phyloP scores from a whole-genome alignment of 2,113 vertebrate genomes.

The Coryphaenoides rupestris region DNA sequence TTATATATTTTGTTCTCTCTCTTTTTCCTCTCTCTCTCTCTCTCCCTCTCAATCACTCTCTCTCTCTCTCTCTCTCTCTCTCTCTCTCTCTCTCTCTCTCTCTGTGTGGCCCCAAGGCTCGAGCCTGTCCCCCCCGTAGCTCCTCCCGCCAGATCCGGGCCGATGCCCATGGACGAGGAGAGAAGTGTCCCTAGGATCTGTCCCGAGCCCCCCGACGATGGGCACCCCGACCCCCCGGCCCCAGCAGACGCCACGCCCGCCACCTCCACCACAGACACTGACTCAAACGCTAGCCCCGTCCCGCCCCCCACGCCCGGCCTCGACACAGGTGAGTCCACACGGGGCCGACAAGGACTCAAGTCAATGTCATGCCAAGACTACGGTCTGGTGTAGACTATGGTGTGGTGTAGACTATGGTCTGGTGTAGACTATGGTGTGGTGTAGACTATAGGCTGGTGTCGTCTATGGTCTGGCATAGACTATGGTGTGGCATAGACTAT shows the following conservation, averaged over 20 bases:
- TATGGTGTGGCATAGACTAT: too few species aligned
- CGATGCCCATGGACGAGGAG: constrained; percentile 66
- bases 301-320: constrained; percentile 22
- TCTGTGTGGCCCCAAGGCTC: constrained; percentile 41
- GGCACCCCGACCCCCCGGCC: constrained; percentile 28
- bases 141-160: constrained; percentile 50
- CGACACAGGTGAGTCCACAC: constrained; percentile 35
- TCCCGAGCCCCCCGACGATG: constrained; percentile 52
- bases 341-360: too few species aligned
- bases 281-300: constrained; percentile 10
- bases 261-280: constrained; percentile 23
- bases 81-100: neutral
- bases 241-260: constrained; percentile 15
- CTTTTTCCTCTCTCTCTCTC: neutral
- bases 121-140: constrained; percentile 35
- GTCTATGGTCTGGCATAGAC: too few species aligned
- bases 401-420: too few species aligned
- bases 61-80: neutral
- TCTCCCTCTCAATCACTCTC: neutral
- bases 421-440: too few species aligned
- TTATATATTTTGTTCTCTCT: too few species aligned
- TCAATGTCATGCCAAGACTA: too few species aligned
- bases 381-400: too few species aligned
- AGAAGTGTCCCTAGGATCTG: constrained; percentile 50
- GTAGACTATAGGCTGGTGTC: too few species aligned